Evolutionary conservation across 2,888 invertebrate genomes (phyloP), one percentile per base, ranked within the genome.

Genomic region (Hirtodrosophila histrioides): DNA sequence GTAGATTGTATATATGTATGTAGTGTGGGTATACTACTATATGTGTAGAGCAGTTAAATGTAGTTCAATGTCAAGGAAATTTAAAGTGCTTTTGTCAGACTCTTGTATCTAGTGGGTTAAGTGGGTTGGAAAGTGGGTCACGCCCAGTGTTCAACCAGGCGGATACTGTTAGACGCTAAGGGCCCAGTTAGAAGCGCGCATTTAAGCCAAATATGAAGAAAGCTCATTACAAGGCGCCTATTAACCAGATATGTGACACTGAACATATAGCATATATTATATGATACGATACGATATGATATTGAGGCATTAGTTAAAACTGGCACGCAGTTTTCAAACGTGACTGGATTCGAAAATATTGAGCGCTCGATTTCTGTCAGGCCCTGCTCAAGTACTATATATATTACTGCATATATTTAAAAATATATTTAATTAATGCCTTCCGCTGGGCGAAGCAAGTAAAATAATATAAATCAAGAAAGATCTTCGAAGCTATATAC

Each of bases 61-160:
- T 84, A 66, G 86, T 86, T 86, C 82, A 82, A 86, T 84, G 82
- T 86, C 82, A 82, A 71, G 86, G 87, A 82, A 82, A 69, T 64
- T 66, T 40, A 39, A 45, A 45, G 54, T 35, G n/a, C 11, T n/a
- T n/a, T n/a, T 12, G 27, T 36, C n/a, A 11, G 12, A 43, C n/a
- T n/a, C 36, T 29, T 6, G 3, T 11, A 12, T 11, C 3, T n/a
- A 40, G 43, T 58, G 35, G 41, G 11, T 40, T 35, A 43, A 31
- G 71, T 66, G 66, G 60, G 43, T 37, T 40, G 49, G 35, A 27
- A 69, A 66, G 12, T 82, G 60, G 77, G 78, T 78, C 75, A 80
- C 46, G 40, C 48, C 57, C 48, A 56, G 41, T 51, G 53, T 3
- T 63, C 51, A 57, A 27, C 50, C 64, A 48, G 31, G 31, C 60